Evolutionary conservation across 2,797 vertebrate species (phyloP).

Genomic region (Arremon aurantiirostris): DNA sequence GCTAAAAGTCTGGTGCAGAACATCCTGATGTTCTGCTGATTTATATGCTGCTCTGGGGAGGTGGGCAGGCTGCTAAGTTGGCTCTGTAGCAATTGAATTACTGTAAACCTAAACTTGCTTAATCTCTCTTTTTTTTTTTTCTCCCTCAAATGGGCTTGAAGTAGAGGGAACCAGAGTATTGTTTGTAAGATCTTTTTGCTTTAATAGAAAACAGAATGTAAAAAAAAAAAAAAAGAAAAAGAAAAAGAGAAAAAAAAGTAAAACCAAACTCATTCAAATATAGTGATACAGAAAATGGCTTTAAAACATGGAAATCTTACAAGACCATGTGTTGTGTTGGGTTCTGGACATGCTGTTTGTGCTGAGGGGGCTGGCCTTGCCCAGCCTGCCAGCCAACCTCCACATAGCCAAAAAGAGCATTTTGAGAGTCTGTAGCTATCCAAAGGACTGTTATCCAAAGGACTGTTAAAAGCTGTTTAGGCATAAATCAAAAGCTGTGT

Average conservation of each 20-base stretch:
- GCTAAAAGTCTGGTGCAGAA: slow-evolving; percentile 46
- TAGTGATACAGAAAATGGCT: background rate
- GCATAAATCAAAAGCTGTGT: background rate
- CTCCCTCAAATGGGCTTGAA: background rate
- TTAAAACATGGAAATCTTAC: background rate
- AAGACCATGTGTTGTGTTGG: background rate
- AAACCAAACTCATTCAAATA: background rate
- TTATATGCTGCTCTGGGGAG: background rate
- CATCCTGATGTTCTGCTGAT: slow-evolving; percentile 15
- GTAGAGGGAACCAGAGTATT: background rate
- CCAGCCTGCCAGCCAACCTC: background rate
- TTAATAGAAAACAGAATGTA: background rate
- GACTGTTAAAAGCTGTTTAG: background rate
- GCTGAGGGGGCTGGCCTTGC: background rate
- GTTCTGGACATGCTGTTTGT: background rate
- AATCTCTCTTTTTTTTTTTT: background rate
- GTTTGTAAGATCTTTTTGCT: background rate
- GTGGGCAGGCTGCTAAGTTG: slow-evolving; percentile 32
- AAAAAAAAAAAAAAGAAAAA: background rate
- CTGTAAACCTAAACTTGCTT: slow-evolving; percentile 15
- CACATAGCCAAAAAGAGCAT: background rate
- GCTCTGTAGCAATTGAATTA: background rate
- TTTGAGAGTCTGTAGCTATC: background rate
- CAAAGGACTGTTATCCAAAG: slow-evolving; percentile 16
- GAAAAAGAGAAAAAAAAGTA: fast-evolving